These are phyloP conservation scores for Actinernus sp. DNA, from an alignment of 92 coral and sea anemone species.

Conservation along the genomic window DNA sequence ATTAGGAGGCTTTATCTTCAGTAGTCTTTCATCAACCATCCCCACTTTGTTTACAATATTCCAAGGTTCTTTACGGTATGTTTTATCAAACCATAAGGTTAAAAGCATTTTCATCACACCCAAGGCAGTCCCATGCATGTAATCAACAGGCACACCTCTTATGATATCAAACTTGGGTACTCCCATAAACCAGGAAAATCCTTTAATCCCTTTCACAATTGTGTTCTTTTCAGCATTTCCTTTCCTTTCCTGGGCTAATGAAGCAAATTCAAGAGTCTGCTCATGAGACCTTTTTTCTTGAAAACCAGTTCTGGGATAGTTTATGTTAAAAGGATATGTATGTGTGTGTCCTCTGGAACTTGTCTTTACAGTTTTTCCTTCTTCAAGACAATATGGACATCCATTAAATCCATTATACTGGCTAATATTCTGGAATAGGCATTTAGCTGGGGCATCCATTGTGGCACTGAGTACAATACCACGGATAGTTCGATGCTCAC, in stretches of 20 bases:
- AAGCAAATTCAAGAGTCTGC: conserved; percentile 46
- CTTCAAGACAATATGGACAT: conserved; percentile 48
- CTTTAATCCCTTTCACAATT: conserved; percentile 56
- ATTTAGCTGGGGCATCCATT: conserved; percentile 73
- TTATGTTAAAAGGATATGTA: conserved; percentile 50
- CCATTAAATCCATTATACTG: conserved; percentile 65
- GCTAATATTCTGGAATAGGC: conserved; percentile 50
- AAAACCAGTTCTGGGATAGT: conserved; percentile 25
- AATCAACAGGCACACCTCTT: conserved; percentile 57
- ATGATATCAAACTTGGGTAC: conserved; percentile 59
- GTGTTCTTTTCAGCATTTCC: not conserved
- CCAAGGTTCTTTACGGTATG: conserved; percentile 46
- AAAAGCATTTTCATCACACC: conserved; percentile 63
- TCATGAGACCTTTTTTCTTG: conserved; percentile 40
- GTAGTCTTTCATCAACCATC: too few relatives aligned
- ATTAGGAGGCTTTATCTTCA: conserved; percentile 56
- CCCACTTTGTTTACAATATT: conserved; percentile 9
- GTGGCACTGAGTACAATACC: conserved; percentile 51
- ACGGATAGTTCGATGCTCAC: conserved; percentile 10
- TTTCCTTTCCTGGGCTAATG: not conserved
- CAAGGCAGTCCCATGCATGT: conserved; percentile 57
- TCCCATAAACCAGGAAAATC: conserved; percentile 41
- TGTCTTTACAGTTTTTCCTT: conserved; percentile 50
- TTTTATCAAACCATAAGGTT: conserved; percentile 44
- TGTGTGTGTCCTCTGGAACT: conserved; percentile 52